Conservation (phyloP, 2,113 vertebrate species). For the Saguinus imperator region DNA sequence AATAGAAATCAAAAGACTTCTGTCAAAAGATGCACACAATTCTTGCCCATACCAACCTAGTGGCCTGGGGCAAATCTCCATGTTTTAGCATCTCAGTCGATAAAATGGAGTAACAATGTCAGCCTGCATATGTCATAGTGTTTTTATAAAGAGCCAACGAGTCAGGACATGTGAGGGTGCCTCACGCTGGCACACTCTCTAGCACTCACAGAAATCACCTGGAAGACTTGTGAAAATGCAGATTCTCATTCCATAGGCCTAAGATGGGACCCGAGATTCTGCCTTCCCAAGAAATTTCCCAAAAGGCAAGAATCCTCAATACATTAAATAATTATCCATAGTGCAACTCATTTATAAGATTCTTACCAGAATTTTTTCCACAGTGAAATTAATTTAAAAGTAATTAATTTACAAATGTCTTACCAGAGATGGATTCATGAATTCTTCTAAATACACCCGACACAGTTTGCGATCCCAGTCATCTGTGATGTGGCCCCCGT, state of each 20-base stretch:
- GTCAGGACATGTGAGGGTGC: fast-evolving
- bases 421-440: constrained; percentile 88
- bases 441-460: constrained; percentile 85
- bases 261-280: not conserved
- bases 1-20: not conserved
- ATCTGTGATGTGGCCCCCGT: constrained; percentile 88
- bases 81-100: not conserved
- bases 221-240: not conserved
- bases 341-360: not conserved
- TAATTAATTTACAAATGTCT: constrained; percentile 42
- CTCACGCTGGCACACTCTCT: not conserved
- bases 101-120: too few relatives aligned
- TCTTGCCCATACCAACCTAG: not conserved
- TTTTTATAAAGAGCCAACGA: not conserved
- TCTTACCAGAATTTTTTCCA: not conserved
- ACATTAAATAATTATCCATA: not conserved
- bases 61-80: not conserved
- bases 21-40: not conserved
- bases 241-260: not conserved
- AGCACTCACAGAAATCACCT: not conserved
- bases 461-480: constrained; percentile 88
- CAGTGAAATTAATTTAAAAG: not conserved
- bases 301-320: not conserved
- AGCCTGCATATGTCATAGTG: not conserved
- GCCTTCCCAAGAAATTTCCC: not conserved